Evolutionary conservation across 2,113 vertebrate genomes (phyloP), one percentile per base, ranked within the genome.

Genomic region (Osmerus eperlanus): DNA sequence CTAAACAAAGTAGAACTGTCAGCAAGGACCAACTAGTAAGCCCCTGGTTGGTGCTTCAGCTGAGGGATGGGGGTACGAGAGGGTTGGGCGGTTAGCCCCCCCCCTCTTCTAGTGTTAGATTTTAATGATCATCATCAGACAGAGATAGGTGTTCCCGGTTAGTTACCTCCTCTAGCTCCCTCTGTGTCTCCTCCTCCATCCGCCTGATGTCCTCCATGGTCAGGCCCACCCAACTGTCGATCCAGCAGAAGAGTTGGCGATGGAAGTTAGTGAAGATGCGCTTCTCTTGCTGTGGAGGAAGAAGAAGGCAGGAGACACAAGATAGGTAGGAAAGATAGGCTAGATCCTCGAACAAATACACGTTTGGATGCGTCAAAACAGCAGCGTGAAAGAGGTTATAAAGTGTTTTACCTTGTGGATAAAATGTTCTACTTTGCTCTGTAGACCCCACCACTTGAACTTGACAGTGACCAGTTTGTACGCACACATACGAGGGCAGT

Each of bases 251-350:
- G 60, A 99, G 93, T 88, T 99, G 97, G 74, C 97, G 96, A 72
- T 99, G 96, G 69, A 99, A 99, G 90, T 99, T 99, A 80, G 97
- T 99, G 88, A 99, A 99, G 92, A 99, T 98, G 83, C 97, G 94
- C 87, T 96, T 98, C 88, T 99, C 97, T 97, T 99, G 97, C 97
- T 99, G 91, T 83, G 62, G 78, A 52, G 12, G 3, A 28, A 3
- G 58, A 19, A 21, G 15, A 9, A 21, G 9, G 14, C 61, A 36
- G 32, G 3, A 63, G 29, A 41, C 8, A 23, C 12, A n/a, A 51
- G 23, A 72, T 18, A 25, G 59, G 14, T 0, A 72, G 9, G n/a
- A 62, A 23, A 65, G 16, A 67, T 28, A 54, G 2, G 16, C 0
- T 64, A 19, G 8, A 32, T 41, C 36, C 29, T 64, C 29, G 6